Percentiles rank a stretch among this genome's conserved stretches.
Conservation (phyloP, 2,888 invertebrate species). For the Acleris sparsana region DNA sequence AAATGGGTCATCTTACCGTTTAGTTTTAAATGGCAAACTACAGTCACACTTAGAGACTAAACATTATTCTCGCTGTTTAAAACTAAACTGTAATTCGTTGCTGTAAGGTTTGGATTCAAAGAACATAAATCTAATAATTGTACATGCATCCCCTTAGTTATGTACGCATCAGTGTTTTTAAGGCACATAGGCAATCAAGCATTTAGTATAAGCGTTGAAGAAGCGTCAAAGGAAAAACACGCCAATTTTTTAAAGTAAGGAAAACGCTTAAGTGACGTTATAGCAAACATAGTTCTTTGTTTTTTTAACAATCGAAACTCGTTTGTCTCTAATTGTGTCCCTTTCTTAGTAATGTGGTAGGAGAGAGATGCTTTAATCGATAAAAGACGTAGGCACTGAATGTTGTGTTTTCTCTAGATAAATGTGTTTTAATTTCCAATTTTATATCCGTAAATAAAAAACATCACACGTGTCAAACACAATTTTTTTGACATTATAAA, state of each 20-base stretch:
- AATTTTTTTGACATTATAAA: too few species aligned
- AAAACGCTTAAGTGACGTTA: conserved; percentile 3
- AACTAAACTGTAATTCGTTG: conserved; percentile 2
- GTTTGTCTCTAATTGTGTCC: too few species aligned
- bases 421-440: background rate
- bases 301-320: background rate
- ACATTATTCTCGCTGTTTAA: background rate
- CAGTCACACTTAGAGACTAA: background rate
- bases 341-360: too few species aligned
- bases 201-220: conserved; percentile 19
- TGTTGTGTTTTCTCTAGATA: too few species aligned
- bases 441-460: too few species aligned
- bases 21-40: conserved; percentile 6
- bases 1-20: background rate
- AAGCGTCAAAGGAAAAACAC: conserved; percentile 8
- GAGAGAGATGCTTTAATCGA: background rate
- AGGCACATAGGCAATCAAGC: conserved; percentile 17
- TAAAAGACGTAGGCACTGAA: background rate
- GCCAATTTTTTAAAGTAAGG: background rate
- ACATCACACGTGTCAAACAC: too few species aligned
- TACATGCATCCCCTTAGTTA: conserved; percentile 11
- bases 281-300: conserved; percentile 1
- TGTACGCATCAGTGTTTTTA: conserved; percentile 19
- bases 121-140: conserved; percentile 8
- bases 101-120: conserved; percentile 4